These are phyloP conservation scores for Ginglymostoma cirratum DNA, from an alignment of 2,113 vertebrate genomes.

Conservation along the genomic window DNA sequence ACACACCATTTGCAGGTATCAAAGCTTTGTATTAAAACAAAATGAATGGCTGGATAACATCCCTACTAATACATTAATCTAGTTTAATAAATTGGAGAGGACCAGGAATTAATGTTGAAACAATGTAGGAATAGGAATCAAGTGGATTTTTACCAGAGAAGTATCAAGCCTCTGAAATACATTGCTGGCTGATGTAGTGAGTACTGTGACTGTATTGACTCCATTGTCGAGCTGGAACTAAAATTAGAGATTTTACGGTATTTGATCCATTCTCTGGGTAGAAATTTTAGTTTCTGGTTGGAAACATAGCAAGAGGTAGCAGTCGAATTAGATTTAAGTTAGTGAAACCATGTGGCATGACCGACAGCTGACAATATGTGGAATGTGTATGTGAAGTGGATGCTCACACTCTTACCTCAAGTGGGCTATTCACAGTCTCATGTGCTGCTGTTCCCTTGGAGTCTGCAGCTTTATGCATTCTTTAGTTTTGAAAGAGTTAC, in stretches of 20 bases:
- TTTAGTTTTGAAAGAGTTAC: not conserved
- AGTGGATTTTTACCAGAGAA: not conserved
- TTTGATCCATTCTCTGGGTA: not conserved
- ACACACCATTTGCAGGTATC: not conserved
- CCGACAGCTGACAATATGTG: not conserved
- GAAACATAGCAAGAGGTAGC: not conserved
- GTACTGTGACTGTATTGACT: not conserved
- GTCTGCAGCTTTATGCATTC: not conserved
- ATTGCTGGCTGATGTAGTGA: not conserved
- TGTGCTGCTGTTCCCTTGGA: not conserved
- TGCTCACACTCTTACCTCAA: not conserved
- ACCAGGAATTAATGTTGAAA: not conserved
- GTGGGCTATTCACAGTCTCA: not conserved
- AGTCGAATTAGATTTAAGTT: not conserved
- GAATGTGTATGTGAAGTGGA: not conserved
- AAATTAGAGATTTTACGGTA: not conserved
- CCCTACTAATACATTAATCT: not conserved
- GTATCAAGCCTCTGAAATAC: not conserved
- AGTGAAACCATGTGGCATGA: not conserved
- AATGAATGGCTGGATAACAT: not conserved
- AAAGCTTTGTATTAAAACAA: not conserved
- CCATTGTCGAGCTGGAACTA: not conserved
- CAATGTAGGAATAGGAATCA: not conserved
- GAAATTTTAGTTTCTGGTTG: not conserved
- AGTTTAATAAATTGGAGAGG: not conserved